Evolutionary conservation across 2,888 invertebrate genomes (phyloP).

Genomic region (Barypeithes pellucidus): DNA sequence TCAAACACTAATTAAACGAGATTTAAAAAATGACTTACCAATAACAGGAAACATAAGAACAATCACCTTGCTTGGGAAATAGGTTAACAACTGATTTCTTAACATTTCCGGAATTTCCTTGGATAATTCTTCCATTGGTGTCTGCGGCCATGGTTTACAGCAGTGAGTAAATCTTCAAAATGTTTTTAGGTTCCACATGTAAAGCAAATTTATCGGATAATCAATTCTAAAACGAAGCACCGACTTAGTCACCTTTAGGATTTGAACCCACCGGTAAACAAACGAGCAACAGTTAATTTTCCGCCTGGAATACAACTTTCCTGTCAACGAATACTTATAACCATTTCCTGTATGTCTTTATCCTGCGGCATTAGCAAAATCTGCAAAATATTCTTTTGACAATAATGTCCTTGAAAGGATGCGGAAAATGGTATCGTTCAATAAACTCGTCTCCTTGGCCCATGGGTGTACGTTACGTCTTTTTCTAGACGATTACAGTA

Average conservation of each 20-base stretch:
- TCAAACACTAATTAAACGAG: too few relatives aligned
- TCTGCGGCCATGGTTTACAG: slow-evolving; percentile 21
- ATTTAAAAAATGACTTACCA: slow-evolving; percentile 75
- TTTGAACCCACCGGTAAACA: slow-evolving; percentile 4
- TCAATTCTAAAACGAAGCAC: background rate
- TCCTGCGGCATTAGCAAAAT: background rate
- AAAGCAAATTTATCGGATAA: background rate
- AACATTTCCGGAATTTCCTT: slow-evolving; percentile 45
- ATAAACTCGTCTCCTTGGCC: slow-evolving; percentile 8
- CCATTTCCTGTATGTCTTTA: background rate
- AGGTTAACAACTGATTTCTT: slow-evolving; percentile 70
- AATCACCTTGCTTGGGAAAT: slow-evolving; percentile 84
- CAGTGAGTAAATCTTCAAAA: background rate
- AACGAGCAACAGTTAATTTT: slow-evolving; percentile 33
- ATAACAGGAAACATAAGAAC: slow-evolving; percentile 90
- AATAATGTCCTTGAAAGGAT: slow-evolving; percentile 31
- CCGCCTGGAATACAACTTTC: slow-evolving; percentile 8
- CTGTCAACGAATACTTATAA: too few relatives aligned
- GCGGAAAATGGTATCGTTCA: slow-evolving; percentile 32
- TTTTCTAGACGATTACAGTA: background rate
- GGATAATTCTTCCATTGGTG: slow-evolving; percentile 40
- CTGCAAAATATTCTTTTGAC: slow-evolving; percentile 24
- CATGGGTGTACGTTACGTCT: background rate
- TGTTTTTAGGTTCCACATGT: background rate
- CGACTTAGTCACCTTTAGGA: background rate